phyloP scores from a whole-genome alignment of 2,797 vertebrate species.

The Darevskia nairensis region DNA sequence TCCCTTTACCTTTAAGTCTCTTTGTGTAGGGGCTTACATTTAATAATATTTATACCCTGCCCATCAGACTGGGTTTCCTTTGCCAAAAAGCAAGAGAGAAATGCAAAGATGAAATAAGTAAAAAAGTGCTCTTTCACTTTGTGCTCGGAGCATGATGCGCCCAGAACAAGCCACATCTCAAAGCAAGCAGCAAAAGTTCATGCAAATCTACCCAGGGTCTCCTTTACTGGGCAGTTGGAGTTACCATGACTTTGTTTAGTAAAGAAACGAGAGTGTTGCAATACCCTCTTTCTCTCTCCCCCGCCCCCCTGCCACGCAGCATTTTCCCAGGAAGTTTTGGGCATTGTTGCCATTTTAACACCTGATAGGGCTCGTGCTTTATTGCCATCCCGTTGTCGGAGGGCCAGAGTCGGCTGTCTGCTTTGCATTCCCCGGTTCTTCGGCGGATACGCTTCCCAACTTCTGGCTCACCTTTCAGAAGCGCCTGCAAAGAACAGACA shows the following conservation, averaged over 20 bases:
- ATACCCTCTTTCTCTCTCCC: not conserved
- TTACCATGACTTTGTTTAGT: conserved; percentile 13
- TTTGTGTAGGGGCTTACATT: too few species aligned
- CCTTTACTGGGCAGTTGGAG: not conserved
- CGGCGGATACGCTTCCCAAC: not conserved
- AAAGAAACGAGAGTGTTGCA: not conserved
- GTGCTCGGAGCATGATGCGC: too few species aligned
- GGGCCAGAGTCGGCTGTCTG: not conserved
- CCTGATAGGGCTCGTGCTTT: not conserved
- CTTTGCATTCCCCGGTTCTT: not conserved
- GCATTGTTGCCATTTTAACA: conserved; percentile 22
- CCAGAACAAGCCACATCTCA: not conserved
- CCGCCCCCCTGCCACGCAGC: not conserved
- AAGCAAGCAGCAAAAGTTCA: not conserved
- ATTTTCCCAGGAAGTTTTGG: conserved; percentile 7
- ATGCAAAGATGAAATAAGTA: not conserved
- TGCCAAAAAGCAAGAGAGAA: not conserved
- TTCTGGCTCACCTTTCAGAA: not conserved
- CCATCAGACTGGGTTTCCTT: too few species aligned
- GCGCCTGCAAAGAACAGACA: not conserved
- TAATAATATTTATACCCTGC: too few species aligned
- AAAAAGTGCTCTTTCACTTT: not conserved
- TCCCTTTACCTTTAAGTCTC: too few species aligned
- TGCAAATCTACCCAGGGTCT: too few species aligned
- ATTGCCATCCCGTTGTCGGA: not conserved